Conservation (phyloP, 2,113 vertebrate species). For the Oxyura jamaicensis region DNA sequence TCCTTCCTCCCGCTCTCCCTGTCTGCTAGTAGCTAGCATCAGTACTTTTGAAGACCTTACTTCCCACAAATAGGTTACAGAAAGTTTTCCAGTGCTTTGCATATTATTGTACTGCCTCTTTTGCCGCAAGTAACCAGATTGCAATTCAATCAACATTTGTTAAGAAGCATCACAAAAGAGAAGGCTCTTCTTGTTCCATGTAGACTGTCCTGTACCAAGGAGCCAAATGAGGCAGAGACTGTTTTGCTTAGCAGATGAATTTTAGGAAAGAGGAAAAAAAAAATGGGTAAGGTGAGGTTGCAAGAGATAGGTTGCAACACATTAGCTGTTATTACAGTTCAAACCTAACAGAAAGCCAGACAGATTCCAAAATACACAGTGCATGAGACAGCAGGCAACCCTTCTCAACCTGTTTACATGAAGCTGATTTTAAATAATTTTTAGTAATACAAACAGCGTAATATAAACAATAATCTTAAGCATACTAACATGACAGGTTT, state of each 20-base stretch:
- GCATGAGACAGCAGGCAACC: background rate
- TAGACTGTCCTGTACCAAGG: background rate
- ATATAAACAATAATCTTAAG: background rate
- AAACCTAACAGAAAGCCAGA: background rate
- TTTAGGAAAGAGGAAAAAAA: background rate
- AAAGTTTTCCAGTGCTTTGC: background rate
- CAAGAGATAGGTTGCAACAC: background rate
- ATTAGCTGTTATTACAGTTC: background rate
- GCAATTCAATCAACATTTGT: background rate
- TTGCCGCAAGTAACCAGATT: background rate
- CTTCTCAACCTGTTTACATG: background rate
- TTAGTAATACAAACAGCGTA: background rate
- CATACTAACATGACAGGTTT: background rate
- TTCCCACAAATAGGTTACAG: background rate
- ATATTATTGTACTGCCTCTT: background rate
- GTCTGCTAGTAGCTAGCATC: background rate
- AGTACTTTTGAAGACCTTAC: background rate
- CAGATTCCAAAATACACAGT: background rate
- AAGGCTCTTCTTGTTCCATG: background rate
- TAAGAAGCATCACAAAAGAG: background rate
- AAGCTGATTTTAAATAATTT: background rate
- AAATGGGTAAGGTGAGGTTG: background rate
- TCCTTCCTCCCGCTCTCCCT: background rate
- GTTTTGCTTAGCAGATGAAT: background rate
- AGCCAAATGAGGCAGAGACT: background rate